Base-by-base conservation (phyloP, 2,113 vertebrate genomes). In the Charina bottae region DNA sequence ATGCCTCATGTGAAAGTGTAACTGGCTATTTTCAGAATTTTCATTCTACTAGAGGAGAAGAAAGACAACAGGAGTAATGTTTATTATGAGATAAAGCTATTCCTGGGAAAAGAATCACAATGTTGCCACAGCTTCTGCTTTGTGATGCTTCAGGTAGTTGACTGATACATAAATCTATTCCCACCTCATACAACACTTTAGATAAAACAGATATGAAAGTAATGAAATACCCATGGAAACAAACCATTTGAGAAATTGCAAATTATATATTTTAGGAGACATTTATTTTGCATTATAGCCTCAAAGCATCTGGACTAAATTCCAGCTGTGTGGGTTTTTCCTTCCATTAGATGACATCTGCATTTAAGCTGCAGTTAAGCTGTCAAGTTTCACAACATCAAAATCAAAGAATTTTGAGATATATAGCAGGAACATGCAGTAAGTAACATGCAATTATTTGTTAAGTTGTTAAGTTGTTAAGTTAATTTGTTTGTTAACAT, bases 1-100 rank as follows among this genome's bases (percentile, higher is more conserved):
- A 37, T 13, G 6, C 86, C 28, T 26, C 56, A 53, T 37, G 56
- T 88, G 86, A 92, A 92, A 62, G 42, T 21, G 33, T 83, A 89
- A 60, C 72, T 37, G 91, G 91, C 28, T 60, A 92, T 92, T 88
- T 92, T 72, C 56, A 88, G 42, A 83, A 58, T 1, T 26, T 58
- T 56, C 33, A 9, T 62, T 62, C 85, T 90, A 60, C 62, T 62
- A 88, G 56, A 42, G 6, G 58, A 55, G 56, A 93, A 93, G 42
- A 46, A 46, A 37, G 56, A 60, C 56, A 83, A 21, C 84, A 90
- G 93, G 68, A 90, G 1, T 5, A 93, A 49, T 94, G 54, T 93
- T 95, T 94, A 85, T 95, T 93, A 42, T 72, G 90, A 93, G 37
- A 93, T 91, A 92, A 94, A 64, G 93, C 89, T 86, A 90, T n/a